phyloP scores from a whole-genome alignment of 2,888 invertebrate species.

The Nudaria mundana region DNA sequence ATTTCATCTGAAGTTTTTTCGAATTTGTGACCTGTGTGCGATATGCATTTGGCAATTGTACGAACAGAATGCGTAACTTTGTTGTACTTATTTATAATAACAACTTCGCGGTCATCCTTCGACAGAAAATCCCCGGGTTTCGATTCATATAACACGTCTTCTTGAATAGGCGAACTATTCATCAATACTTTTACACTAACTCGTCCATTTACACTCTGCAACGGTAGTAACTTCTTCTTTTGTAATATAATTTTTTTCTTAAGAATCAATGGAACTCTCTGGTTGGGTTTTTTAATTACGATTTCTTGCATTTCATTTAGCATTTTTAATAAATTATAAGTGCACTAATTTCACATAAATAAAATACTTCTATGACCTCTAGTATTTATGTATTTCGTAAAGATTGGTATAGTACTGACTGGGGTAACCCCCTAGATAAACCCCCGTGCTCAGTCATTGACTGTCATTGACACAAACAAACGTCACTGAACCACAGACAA shows the following conservation, averaged over 20 bases:
- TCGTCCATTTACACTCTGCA: conserved; percentile 10
- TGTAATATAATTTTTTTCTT: conserved; percentile 18
- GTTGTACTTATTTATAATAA: conserved; percentile 43
- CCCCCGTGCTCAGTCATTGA: too few relatives aligned
- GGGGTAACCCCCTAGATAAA: too few relatives aligned
- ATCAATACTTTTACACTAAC: conserved; percentile 14
- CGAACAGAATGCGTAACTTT: conserved; percentile 37
- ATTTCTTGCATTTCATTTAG: conserved; percentile 19
- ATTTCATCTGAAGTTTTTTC: conserved; percentile 55
- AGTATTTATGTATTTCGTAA: too few relatives aligned
- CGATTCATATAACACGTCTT: conserved; percentile 23
- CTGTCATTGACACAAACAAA: too few relatives aligned
- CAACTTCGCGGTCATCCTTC: conserved; percentile 44
- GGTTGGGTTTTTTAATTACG: conserved; percentile 16
- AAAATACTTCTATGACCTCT: too few relatives aligned
- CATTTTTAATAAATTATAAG: conserved; percentile 14
- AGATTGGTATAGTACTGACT: too few relatives aligned
- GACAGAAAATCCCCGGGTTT: conserved; percentile 43
- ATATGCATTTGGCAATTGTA: conserved; percentile 47
- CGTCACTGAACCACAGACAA: too few relatives aligned
- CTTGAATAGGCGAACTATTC: too few relatives aligned
- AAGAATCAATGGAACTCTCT: conserved; percentile 11
- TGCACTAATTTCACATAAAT: too few relatives aligned
- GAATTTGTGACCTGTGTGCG: conserved; percentile 13
- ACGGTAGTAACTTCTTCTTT: conserved; percentile 12